A percentile compares a stretch with the other conserved stretches of the same genome.
phyloP scores from a whole-genome alignment of 2,888 invertebrate genomes.

The Euplexia lucipara region DNA sequence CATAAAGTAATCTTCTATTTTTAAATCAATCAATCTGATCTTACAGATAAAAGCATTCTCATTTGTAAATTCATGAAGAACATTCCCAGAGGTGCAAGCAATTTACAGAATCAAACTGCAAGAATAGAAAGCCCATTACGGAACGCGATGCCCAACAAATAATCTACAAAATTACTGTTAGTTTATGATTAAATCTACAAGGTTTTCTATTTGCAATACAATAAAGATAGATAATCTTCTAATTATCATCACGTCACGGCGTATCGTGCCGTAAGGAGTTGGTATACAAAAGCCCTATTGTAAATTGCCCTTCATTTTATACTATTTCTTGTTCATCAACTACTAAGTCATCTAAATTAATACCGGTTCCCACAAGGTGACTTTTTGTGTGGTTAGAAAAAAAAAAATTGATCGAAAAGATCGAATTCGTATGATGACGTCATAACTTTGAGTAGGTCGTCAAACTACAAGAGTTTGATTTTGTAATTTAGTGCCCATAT shows the following conservation, averaged over 20 bases:
- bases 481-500: conserved; percentile 26
- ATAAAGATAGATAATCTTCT: conserved; percentile 71
- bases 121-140: conserved; percentile 45
- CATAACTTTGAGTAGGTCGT: conserved; percentile 42
- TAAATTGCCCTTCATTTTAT: conserved; percentile 70
- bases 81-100: conserved; percentile 15
- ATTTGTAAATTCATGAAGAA: conserved; percentile 4
- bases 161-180: conserved; percentile 63
- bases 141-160: conserved; percentile 58
- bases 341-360: conserved; percentile 54
- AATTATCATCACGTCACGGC: conserved; percentile 75
- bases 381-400: conserved; percentile 66
- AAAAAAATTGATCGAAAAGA: conserved; percentile 57
- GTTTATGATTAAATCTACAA: conserved; percentile 67
- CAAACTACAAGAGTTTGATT: conserved; percentile 34
- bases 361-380: conserved; percentile 78
- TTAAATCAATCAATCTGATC: neutral
- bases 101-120: conserved; percentile 16
- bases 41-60: neutral
- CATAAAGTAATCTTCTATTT: neutral
- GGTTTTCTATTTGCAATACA: conserved; percentile 69
- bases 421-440: conserved; percentile 52
- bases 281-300: conserved; percentile 70
- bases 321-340: conserved; percentile 68
- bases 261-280: conserved; percentile 58